A percentile compares a stretch with the other conserved stretches of the same genome.
Conservation (phyloP, 2,797 vertebrate species). For the Sebastes trivittatus region DNA sequence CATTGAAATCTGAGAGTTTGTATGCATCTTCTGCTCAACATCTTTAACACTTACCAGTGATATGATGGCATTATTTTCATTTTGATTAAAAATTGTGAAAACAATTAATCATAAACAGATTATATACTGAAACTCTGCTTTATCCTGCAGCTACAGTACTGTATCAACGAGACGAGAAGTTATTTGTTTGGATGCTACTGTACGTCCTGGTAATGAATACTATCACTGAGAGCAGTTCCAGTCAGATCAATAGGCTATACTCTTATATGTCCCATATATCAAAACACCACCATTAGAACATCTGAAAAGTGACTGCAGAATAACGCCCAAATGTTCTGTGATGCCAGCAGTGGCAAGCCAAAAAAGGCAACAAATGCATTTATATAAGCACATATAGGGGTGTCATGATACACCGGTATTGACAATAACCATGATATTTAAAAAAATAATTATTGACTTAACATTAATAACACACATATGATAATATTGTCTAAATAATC, state of each 20-base stretch:
- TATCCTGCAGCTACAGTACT: background rate
- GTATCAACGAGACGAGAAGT: background rate
- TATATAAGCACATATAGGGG: background rate
- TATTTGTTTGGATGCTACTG: background rate
- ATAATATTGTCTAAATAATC: too few relatives aligned
- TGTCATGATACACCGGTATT: too few relatives aligned
- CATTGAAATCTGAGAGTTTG: background rate
- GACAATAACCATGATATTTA: too few relatives aligned
- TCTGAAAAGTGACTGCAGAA: background rate
- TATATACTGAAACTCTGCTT: background rate
- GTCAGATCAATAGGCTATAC: constrained; percentile 16
- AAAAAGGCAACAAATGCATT: background rate
- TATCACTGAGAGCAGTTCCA: constrained; percentile 1
- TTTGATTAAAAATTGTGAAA: background rate
- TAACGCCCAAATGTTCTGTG: background rate
- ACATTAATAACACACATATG: too few relatives aligned
- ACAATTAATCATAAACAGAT: background rate
- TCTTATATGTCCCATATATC: constrained; percentile 15
- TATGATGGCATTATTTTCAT: background rate
- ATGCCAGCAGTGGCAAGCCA: background rate
- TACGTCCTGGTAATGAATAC: constrained; percentile 3
- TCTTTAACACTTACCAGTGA: background rate
- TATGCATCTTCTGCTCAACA: background rate
- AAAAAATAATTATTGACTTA: too few relatives aligned
- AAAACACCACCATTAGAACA: background rate